phyloP scores from a whole-genome alignment of 2,113 vertebrate genomes.

The Chaetops frenatus region DNA sequence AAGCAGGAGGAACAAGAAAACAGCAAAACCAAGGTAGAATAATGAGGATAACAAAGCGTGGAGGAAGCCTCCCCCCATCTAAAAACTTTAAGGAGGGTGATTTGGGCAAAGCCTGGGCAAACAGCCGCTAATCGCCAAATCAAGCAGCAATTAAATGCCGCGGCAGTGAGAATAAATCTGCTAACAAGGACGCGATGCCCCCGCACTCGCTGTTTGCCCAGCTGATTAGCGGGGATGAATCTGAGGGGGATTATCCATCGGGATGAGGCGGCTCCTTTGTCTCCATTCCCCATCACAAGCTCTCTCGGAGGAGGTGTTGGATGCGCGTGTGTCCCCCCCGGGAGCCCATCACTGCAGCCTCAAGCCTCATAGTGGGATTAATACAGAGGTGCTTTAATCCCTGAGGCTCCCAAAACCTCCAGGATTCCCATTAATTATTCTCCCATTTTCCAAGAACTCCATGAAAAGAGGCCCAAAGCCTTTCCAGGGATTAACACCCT shows the following conservation, averaged over 20 bases:
- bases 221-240: slow-evolving; percentile 63
- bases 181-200: slow-evolving; percentile 68
- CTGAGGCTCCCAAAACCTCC: background rate
- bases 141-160: slow-evolving; percentile 73
- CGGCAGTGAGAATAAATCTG: slow-evolving; percentile 62
- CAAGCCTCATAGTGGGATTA: background rate
- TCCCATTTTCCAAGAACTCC: background rate
- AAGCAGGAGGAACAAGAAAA: background rate
- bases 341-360: background rate
- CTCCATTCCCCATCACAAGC: background rate
- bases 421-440: background rate
- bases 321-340: background rate
- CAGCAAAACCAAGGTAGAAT: background rate
- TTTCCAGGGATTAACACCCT: background rate
- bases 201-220: slow-evolving; percentile 64
- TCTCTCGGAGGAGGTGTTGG: background rate
- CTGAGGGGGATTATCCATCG: slow-evolving; percentile 38
- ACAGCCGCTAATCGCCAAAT: slow-evolving; percentile 73
- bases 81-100: background rate
- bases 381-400: background rate
- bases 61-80: background rate
- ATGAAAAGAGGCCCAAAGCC: background rate
- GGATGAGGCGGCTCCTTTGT: slow-evolving; percentile 50
- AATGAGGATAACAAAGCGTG: background rate
- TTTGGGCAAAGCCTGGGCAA: slow-evolving; percentile 63